A percentile compares a stretch with the other conserved stretches of the same genome.
These are phyloP conservation scores for Galbula dea DNA, from an alignment of 2,113 vertebrate species.

Conservation along the genomic window DNA sequence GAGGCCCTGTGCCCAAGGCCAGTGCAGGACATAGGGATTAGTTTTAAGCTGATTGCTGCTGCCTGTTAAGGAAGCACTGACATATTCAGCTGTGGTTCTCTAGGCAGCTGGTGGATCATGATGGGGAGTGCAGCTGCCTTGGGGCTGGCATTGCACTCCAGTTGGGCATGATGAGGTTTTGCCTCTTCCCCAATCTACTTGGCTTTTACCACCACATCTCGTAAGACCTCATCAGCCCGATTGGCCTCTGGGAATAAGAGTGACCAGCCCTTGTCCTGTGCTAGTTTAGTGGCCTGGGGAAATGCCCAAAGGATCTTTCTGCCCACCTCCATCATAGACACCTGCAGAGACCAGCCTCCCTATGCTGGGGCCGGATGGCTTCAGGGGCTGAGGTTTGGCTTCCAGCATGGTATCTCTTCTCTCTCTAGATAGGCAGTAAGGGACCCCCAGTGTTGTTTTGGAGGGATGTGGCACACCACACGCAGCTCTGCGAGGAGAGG, in stretches of 20 bases:
- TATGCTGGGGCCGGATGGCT: neutral
- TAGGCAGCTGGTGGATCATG: neutral
- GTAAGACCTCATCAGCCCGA: neutral
- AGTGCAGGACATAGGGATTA: constrained; percentile 1
- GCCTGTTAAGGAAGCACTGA: neutral
- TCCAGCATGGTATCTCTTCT: rapidly evolving
- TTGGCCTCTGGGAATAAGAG: neutral
- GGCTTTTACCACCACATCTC: neutral
- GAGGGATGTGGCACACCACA: neutral
- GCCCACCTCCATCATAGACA: neutral
- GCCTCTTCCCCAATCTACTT: neutral
- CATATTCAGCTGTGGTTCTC: neutral
- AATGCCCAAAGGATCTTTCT: neutral
- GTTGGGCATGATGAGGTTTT: neutral
- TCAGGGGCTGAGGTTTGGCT: rapidly evolving
- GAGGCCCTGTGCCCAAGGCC: neutral
- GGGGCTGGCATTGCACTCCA: neutral
- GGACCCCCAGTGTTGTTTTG: neutral
- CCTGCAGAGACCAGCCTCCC: rapidly evolving
- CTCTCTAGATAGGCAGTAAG: neutral
- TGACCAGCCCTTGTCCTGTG: neutral
- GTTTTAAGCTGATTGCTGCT: constrained; percentile 31
- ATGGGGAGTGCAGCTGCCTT: rapidly evolving
- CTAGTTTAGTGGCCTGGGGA: neutral
- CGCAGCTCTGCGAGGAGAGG: neutral